phyloP scores from a whole-genome alignment of 2,888 invertebrate genomes.

The Piscicola geometra region DNA sequence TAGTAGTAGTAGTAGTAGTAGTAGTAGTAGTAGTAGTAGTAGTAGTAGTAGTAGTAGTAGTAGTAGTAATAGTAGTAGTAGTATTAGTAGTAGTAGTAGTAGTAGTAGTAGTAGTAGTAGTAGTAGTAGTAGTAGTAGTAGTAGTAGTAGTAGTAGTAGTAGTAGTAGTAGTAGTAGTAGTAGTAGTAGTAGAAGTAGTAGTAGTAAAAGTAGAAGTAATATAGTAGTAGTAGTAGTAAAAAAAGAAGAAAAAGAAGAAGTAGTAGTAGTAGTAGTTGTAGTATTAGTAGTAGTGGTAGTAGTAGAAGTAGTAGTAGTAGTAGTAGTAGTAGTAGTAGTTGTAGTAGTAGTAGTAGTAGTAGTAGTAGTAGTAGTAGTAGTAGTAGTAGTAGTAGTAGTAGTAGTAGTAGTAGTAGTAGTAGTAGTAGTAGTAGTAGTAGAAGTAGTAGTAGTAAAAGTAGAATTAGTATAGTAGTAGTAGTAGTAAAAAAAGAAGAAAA shows the following conservation, averaged over 20 bases:
- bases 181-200: constrained; percentile 35
- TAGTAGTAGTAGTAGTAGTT: no score
- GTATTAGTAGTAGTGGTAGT: no score
- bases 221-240: constrained; percentile 30
- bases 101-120: constrained; percentile 9
- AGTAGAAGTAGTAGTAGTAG: no score
- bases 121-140: constrained; percentile 3
- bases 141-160: constrained; percentile 9
- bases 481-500: no score
- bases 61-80: neutral
- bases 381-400: no score
- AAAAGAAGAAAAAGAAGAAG: constrained; percentile 20
- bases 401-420: no score
- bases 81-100: constrained; percentile 9
- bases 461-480: no score
- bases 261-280: no score
- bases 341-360: no score
- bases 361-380: no score
- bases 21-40: neutral
- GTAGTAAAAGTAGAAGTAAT: constrained; percentile 32
- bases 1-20: constrained; percentile 6
- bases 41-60: constrained; percentile 3
- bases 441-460: no score
- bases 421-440: no score
- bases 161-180: constrained; percentile 21